Conservation (phyloP, 2,888 invertebrate genomes). For the Torymus texanus region DNA sequence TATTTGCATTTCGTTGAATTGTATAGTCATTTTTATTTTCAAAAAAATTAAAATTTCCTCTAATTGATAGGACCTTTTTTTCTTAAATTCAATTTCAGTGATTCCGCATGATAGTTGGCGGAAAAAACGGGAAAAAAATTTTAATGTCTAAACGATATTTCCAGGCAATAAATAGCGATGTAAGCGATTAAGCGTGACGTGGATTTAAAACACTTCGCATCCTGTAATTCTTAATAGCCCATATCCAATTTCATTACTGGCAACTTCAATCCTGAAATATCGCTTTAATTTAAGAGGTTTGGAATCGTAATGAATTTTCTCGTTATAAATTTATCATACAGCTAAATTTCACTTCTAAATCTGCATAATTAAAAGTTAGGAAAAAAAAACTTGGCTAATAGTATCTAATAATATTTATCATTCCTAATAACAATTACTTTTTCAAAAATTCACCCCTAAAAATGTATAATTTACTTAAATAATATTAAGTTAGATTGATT, state of each 20-base stretch:
- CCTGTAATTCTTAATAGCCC: constrained; percentile 15
- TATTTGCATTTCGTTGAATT: too few relatives aligned
- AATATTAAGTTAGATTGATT: too few relatives aligned
- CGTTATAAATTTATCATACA: background rate
- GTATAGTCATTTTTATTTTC: too few relatives aligned
- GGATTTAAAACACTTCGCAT: constrained; percentile 13
- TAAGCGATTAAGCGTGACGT: constrained; percentile 8
- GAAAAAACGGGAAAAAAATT: too few relatives aligned
- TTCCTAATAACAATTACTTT: too few relatives aligned
- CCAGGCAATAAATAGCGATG: background rate
- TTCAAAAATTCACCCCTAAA: too few relatives aligned
- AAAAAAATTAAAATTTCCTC: too few relatives aligned
- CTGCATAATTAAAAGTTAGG: background rate
- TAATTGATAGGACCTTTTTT: too few relatives aligned
- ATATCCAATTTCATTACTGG: constrained; percentile 22
- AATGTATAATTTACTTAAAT: too few relatives aligned
- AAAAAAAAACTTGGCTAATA: background rate
- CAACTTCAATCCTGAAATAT: constrained; percentile 13
- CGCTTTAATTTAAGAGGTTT: constrained; percentile 19
- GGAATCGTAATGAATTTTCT: constrained; percentile 18
- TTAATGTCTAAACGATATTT: background rate
- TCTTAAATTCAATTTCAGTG: too few relatives aligned
- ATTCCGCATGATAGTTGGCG: too few relatives aligned
- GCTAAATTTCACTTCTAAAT: background rate
- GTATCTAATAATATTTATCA: too few relatives aligned